Percentiles rank a stretch among this genome's conserved stretches.
Conservation (phyloP, 2,888 invertebrate species). For the Pilophorus perplexus region DNA sequence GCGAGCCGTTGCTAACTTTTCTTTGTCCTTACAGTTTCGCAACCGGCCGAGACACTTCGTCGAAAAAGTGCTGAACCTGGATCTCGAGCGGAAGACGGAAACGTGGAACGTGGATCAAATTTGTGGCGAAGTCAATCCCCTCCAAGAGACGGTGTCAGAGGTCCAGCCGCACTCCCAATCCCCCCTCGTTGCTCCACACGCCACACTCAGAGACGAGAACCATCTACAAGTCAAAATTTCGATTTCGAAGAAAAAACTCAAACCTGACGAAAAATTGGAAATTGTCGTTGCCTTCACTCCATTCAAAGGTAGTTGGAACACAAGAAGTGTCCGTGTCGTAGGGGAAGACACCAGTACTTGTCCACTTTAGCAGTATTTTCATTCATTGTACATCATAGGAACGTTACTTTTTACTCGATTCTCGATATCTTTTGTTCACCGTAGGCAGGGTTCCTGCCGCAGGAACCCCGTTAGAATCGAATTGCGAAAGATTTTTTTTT, state of each 20-base stretch:
- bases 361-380: too few relatives aligned
- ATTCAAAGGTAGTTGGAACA: constrained; percentile 53
- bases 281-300: constrained; percentile 56
- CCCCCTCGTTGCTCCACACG: constrained; percentile 45
- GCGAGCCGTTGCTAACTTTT: too few relatives aligned
- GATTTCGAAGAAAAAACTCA: constrained; percentile 52
- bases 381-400: too few relatives aligned
- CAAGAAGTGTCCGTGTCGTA: too few relatives aligned
- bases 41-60: constrained; percentile 51
- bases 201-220: constrained; percentile 51
- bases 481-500: too few relatives aligned
- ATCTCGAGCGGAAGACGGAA: constrained; percentile 49
- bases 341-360: too few relatives aligned
- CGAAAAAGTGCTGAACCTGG: constrained; percentile 50
- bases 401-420: too few relatives aligned
- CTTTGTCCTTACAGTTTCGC: constrained; percentile 51
- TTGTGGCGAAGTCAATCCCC: constrained; percentile 25
- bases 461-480: too few relatives aligned
- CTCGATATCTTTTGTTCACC: too few relatives aligned
- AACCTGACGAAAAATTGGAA: constrained; percentile 51
- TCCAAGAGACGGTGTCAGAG: constrained; percentile 25
- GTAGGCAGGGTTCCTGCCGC: too few relatives aligned
- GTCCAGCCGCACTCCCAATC: constrained; percentile 3
- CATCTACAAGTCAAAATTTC: constrained; percentile 54
- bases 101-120: constrained; percentile 24